Percentiles rank a stretch among this genome's conserved stretches.
Conservation (phyloP, 2,797 vertebrate genomes). For the Glyptemys insculpta region DNA sequence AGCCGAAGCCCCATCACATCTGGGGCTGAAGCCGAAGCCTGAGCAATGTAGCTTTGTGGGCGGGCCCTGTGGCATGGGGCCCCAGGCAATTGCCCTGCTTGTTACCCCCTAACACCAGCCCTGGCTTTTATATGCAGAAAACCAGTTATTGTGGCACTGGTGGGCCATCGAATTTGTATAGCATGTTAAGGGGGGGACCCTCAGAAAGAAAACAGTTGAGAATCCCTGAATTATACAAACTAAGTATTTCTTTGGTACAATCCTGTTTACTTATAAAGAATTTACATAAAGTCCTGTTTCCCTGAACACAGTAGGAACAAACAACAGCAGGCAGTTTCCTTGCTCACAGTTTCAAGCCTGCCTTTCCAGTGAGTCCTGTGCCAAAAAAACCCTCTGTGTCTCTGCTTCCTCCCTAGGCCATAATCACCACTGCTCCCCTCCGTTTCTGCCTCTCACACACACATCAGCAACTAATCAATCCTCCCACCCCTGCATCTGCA, state of each 20-base stretch:
- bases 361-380: neutral
- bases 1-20: no score
- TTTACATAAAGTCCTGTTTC: neutral
- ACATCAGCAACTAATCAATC: neutral
- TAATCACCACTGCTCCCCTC: neutral
- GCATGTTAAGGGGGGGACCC: no score
- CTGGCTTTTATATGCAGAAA: no score
- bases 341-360: neutral
- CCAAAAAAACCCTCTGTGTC: neutral
- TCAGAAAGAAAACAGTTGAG: no score
- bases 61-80: no score
- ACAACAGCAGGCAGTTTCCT: neutral
- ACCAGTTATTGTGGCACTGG: no score
- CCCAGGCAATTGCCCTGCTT: no score
- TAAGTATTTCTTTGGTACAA: neutral
- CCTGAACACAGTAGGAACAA: neutral
- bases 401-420: neutral
- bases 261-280: neutral
- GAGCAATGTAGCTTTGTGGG: no score
- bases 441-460: neutral
- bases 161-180: no score
- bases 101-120: no score
- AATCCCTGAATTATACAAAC: no score
- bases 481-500: rapidly evolving
- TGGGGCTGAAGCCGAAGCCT: no score